Evolutionary conservation across 2,888 invertebrate species (phyloP), one percentile per base, ranked within the genome.

Genomic region (Tetranychus truncatus): DNA sequence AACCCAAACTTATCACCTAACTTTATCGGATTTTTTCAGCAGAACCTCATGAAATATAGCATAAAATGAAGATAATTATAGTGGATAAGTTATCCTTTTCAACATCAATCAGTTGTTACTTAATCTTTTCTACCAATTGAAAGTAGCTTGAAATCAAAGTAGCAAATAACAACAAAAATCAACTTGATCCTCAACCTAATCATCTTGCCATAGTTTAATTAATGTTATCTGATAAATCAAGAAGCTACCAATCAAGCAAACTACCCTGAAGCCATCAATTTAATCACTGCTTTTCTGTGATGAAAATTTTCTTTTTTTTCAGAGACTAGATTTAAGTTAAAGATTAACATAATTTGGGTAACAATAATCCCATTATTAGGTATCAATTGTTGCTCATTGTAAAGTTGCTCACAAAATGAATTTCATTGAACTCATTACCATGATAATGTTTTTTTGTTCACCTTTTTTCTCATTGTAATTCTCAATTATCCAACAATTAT

Each of bases 381-480:
- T 34, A 34, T 34, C 4, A 34, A 5, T 34, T 34, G 34, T 34
- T 5, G 5, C 34, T 5, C 4, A 3, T 34, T 34, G 34, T 34
- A n/a, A 66, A 66, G n/a, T 4, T 66, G n/a, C n/a, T 66, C 2
- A 15, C 2, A 0, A 18, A 18, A 66, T 66, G n/a, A 66, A 18
- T 66, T 66, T 66, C 4, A 66, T 66, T n/a, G 66, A 66, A 66
- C 66, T 66, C 18, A 66, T 15, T 66, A 4, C n/a, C 66, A 66
- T 18, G n/a, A 66, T 66, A 66, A 65, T 65, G 15, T 65, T n/a
- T 66, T 66, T 65, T 66, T n/a, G n/a, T 66, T 66, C 66, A 66
- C n/a, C 66, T n/a, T n/a, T 66, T 66, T 66, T 66, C 7, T 0
- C n/a, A 66, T 34, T 34, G 2, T 34, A 4, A 1, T 34, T 34